phyloP scores from a whole-genome alignment of 2,797 vertebrate species.

The Typhlichthys subterraneus region DNA sequence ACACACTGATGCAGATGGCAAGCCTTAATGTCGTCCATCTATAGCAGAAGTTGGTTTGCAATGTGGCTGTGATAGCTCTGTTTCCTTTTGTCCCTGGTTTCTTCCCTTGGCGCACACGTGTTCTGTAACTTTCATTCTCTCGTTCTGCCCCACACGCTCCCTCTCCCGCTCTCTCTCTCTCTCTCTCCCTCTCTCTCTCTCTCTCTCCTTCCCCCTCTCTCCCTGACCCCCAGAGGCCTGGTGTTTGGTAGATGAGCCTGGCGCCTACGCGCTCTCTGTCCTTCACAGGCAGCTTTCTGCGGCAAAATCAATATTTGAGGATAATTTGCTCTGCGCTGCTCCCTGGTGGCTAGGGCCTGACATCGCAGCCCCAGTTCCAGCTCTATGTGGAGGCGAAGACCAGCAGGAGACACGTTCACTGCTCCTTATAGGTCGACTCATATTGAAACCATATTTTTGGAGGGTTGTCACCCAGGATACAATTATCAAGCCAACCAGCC shows the following conservation, averaged over 20 bases:
- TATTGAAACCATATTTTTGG: too few relatives aligned
- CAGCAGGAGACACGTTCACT: background rate
- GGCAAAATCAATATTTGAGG: conserved; percentile 76
- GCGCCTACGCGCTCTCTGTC: conserved; percentile 38
- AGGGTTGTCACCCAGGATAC: conserved; percentile 20
- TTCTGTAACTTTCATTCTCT: conserved; percentile 18
- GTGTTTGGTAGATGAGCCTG: conserved; percentile 61
- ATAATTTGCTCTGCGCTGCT: conserved; percentile 64
- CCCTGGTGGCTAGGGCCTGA: conserved; percentile 60
- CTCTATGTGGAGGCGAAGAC: conserved; percentile 21
- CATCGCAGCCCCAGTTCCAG: conserved; percentile 48
- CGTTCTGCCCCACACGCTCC: background rate
- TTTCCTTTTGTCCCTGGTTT: too few relatives aligned
- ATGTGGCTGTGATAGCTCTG: conserved; percentile 4
- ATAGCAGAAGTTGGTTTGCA: background rate
- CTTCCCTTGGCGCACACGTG: background rate
- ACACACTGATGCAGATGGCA: background rate
- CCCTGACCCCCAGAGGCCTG: conserved; percentile 34
- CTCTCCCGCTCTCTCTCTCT: background rate
- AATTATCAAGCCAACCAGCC: conserved; percentile 9
- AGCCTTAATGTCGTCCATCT: conserved; percentile 30
- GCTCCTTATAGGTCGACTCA: too few relatives aligned
- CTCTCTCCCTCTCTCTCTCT: conserved; percentile 1
- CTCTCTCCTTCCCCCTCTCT: background rate
- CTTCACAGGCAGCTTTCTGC: conserved; percentile 50